A percentile compares a stretch with the other conserved stretches of the same genome.
phyloP scores from a whole-genome alignment of 2,113 vertebrate genomes.

The Cichladusa arquata region DNA sequence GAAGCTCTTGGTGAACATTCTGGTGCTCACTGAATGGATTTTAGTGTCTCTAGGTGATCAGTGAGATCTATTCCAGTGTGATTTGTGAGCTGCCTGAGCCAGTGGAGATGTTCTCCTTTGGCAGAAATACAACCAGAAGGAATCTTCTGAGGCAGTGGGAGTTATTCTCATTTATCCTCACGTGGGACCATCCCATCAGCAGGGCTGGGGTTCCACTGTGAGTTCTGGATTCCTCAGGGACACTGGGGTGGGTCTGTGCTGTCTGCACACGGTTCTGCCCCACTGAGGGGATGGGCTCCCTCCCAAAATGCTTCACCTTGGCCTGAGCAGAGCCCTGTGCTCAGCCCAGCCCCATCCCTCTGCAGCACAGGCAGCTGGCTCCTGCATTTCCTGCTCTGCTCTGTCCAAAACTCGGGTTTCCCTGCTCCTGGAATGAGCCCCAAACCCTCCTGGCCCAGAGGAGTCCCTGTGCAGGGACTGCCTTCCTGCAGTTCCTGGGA shows the following conservation, averaged over 20 bases:
- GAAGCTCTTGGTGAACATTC: background rate
- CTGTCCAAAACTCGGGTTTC: background rate
- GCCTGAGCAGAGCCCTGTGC: background rate
- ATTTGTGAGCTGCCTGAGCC: background rate
- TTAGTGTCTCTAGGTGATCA: background rate
- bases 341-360: background rate
- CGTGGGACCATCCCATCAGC: rapidly evolving
- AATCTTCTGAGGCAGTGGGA: rapidly evolving
- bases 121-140: rapidly evolving
- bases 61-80: background rate
- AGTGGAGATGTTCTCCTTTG: rapidly evolving
- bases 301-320: background rate
- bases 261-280: background rate
- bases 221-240: rapidly evolving
- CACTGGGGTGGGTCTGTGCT: rapidly evolving
- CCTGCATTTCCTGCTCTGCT: too few relatives aligned
- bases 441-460: background rate
- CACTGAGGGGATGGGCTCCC: background rate
- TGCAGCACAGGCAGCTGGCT: background rate
- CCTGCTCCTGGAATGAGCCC: background rate
- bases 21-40: background rate
- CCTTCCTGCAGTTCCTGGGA: too few relatives aligned
- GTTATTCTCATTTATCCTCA: too few relatives aligned
- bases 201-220: rapidly evolving
- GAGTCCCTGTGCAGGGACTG: background rate